Conservation (phyloP, 2,797 vertebrate species). For the Artibeus jamaicensis region DNA sequence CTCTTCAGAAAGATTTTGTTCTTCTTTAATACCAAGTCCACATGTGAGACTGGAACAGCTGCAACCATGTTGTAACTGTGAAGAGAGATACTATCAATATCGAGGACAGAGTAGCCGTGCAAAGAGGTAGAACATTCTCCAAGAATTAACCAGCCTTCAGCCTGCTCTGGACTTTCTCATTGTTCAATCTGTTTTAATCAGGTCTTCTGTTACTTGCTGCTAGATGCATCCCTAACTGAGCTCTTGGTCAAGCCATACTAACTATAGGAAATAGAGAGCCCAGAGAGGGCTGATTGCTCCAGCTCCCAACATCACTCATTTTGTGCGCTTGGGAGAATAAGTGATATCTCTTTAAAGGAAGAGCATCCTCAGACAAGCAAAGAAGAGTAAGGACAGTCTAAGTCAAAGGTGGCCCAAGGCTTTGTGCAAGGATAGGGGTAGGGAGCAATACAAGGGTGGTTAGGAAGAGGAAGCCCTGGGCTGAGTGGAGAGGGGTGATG, state of each 20-base stretch:
- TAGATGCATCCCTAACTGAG: neutral
- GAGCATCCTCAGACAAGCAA: neutral
- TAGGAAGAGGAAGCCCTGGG: slow-evolving; percentile 40
- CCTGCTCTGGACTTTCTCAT: neutral
- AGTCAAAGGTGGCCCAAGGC: neutral
- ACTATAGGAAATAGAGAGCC: neutral
- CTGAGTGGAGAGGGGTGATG: neutral
- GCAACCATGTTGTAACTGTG: neutral
- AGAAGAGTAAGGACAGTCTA: neutral
- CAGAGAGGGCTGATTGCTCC: neutral
- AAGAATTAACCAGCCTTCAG: neutral
- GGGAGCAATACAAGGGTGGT: neutral
- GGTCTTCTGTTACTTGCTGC: neutral
- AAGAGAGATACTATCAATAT: neutral
- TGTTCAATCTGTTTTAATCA: neutral
- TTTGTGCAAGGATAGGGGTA: neutral
- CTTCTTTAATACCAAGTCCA: neutral
- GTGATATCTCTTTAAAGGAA: neutral
- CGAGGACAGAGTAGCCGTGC: neutral
- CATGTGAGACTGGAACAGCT: neutral
- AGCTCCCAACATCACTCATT: neutral
- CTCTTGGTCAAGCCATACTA: neutral
- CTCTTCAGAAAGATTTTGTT: slow-evolving; percentile 7
- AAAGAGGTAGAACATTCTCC: neutral
- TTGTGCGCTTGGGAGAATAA: neutral